Evolutionary conservation across 2,888 invertebrate genomes (phyloP).

Genomic region (Alviniconcha strummeri): DNA sequence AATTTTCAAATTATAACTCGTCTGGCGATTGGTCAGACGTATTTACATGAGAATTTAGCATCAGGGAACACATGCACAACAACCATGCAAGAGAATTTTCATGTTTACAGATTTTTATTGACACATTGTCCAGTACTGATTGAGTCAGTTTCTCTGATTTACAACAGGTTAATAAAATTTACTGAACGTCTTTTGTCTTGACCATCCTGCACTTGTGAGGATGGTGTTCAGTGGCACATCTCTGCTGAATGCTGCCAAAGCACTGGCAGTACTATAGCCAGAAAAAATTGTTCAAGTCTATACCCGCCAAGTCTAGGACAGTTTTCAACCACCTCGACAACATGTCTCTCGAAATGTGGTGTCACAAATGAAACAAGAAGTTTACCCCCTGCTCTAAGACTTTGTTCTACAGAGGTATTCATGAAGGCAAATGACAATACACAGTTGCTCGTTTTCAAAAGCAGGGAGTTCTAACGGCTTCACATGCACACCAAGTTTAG

Average conservation of each 20-base stretch:
- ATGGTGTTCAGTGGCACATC: not conserved
- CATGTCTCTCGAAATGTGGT: conserved; percentile 38
- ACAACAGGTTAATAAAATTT: not conserved
- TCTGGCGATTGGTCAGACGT: not conserved
- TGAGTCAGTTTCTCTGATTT: not conserved
- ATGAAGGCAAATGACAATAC: conserved; percentile 11
- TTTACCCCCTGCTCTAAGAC: conserved; percentile 24
- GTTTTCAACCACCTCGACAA: conserved; percentile 44
- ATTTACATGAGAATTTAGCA: not conserved
- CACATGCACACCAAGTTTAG: too few relatives aligned
- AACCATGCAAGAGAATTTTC: not conserved
- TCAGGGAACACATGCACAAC: not conserved
- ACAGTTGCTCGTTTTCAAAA: conserved; percentile 19
- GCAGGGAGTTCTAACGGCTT: not conserved
- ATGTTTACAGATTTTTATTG: too few relatives aligned
- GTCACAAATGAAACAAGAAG: conserved; percentile 40
- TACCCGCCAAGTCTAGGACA: conserved; percentile 32
- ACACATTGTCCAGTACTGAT: not conserved
- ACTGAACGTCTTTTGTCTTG: not conserved
- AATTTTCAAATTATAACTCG: not conserved
- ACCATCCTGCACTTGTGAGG: not conserved
- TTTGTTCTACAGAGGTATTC: conserved; percentile 28
- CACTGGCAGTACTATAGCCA: conserved; percentile 34
- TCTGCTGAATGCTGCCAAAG: not conserved
- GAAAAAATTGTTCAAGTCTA: conserved; percentile 36